Evolutionary conservation across 2,888 invertebrate species (phyloP).

Genomic region (Cheiracanthium punctorium): DNA sequence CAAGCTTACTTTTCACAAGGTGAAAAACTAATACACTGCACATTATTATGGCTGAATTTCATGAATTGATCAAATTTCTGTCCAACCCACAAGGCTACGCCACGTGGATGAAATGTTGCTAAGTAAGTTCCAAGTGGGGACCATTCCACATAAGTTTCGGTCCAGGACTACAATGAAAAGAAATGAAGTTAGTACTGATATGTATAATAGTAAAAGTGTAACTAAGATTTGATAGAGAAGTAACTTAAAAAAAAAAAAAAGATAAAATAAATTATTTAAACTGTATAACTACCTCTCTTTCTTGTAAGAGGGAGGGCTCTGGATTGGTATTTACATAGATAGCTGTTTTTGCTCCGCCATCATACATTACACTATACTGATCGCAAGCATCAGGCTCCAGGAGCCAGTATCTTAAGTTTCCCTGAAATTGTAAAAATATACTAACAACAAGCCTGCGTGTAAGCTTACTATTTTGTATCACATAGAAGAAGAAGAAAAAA

Average conservation of each 20-base stretch:
- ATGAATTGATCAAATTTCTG: constrained; percentile 93
- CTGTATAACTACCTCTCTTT: constrained; percentile 82
- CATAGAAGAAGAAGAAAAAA: not conserved
- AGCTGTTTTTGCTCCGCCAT: constrained; percentile 87
- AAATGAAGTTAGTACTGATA: not conserved
- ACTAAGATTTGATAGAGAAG: not conserved
- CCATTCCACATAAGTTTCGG: constrained; percentile 88
- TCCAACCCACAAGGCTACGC: constrained; percentile 98
- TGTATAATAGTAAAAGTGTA: not conserved
- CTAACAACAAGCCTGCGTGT: no score
- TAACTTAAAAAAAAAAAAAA: no score
- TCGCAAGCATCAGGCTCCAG: constrained; percentile 96
- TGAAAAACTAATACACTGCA: constrained; percentile 97
- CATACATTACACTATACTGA: constrained; percentile 93
- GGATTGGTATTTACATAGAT: constrained; percentile 93
- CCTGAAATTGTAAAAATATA: constrained; percentile 80
- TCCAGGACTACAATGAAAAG: constrained; percentile 67
- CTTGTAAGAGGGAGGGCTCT: constrained; percentile 87
- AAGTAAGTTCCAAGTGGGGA: constrained; percentile 97
- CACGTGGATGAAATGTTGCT: constrained; percentile 95
- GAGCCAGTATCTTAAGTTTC: constrained; percentile 93
- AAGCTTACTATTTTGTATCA: not conserved
- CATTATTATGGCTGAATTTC: constrained; percentile 89
- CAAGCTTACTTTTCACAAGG: constrained; percentile 89
- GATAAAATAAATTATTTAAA: not conserved